Evolutionary conservation across 2,888 invertebrate genomes (phyloP), one percentile per base, ranked within the genome.

Genomic region (Anoplius nigerrimus): DNA sequence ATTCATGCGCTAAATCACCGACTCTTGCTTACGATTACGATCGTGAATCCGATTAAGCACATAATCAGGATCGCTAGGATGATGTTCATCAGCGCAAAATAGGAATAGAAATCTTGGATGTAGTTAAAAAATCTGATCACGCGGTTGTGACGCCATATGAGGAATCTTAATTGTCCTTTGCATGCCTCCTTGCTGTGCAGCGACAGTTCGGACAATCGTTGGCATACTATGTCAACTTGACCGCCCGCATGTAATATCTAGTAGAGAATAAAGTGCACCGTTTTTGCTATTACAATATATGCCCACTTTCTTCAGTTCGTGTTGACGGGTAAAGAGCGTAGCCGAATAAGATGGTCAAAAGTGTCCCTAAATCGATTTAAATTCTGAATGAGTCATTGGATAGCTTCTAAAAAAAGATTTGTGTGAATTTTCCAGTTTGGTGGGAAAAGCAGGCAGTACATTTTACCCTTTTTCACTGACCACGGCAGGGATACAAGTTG

Each of bases 21-120:
- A 34, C 6, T 34, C 34, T 8, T 13, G 21, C 48, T 48, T 15
- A 52, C 52, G 21, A 52, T 52, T 21, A 52, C 52, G 52, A 52
- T 52, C 18, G 15, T 15, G 22, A 52, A 52, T 52, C 52, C 52
- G 5, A 21, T 18, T 2, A 27, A 24, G 4, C 22, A 24, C 3
- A 16, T 15, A 11, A 53, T n/a, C 1, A 71, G 0, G 13, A 65
- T 77, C 3, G 66, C 64, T 16, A 63, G 43, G 0, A 73, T 3
- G 15, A 76, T 64, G 24, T 76, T 74, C 5, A 62, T 51, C 11
- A 76, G 54, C 3, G 78, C 61, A 15, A 77, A 69, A 5, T 66
- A 62, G 0, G 74, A 66, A n/a, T 67, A 76, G 0, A 70, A 42
- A 1, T 52, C 13, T 16, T 76, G 65, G 22, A 76, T 52, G 46